Percentiles rank a stretch among this genome's conserved stretches.
Conservation (phyloP, 2,113 vertebrate species). For the Ellobius talpinus region DNA sequence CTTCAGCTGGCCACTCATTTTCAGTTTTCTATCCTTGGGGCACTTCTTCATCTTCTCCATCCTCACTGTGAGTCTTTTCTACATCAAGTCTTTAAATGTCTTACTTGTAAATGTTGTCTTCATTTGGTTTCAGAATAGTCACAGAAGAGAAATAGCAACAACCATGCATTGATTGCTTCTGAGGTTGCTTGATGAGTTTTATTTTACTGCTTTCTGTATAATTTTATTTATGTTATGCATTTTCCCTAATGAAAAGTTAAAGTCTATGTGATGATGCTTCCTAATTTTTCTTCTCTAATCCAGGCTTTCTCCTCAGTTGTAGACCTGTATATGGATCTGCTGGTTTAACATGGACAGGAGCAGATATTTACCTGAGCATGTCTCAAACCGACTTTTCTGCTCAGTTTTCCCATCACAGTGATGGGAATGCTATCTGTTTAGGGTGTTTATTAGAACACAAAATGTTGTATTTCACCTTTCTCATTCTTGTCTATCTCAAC, state of each 20-base stretch:
- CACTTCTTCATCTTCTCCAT: not conserved
- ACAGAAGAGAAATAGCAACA: not conserved
- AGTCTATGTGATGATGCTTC: not conserved
- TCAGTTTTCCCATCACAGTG: not conserved
- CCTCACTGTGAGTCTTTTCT: not conserved
- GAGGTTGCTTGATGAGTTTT: not conserved
- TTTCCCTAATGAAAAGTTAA: not conserved
- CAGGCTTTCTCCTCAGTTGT: not conserved
- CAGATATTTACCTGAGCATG: not conserved
- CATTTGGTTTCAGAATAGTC: not conserved
- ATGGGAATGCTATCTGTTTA: not conserved
- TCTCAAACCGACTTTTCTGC: not conserved
- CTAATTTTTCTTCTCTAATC: not conserved
- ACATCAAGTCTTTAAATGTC: not conserved
- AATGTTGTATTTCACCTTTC: not conserved
- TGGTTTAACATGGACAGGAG: not conserved
- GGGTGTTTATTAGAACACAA: not conserved
- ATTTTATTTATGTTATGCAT: conserved; percentile 9
- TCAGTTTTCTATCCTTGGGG: not conserved
- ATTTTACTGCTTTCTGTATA: not conserved
- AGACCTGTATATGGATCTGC: not conserved
- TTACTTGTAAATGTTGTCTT: not conserved
- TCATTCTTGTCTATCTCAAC: not conserved
- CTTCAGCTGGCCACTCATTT: not conserved
- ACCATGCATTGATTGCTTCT: not conserved